Conservation (phyloP, 2,888 invertebrate species). For the Pristionchus maxplancki region DNA sequence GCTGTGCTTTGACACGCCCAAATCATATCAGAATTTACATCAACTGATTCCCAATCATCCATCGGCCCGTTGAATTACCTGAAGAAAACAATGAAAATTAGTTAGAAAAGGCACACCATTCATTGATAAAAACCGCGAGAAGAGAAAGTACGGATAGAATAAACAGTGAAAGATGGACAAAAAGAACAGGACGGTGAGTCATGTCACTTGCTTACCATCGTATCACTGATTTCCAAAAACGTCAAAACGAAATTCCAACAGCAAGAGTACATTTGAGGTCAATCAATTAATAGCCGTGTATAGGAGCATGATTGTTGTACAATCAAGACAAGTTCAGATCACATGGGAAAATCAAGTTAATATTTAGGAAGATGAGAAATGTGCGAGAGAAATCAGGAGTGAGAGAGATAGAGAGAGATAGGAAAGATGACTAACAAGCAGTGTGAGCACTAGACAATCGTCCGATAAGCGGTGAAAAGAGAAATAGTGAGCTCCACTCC, state of each 20-base stretch:
- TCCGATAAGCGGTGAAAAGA: conserved; percentile 20
- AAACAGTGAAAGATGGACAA: background rate
- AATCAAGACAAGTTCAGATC: no score
- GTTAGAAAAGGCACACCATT: background rate
- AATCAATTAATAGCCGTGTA: no score
- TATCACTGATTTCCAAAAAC: background rate
- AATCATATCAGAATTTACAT: background rate
- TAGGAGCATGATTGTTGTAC: no score
- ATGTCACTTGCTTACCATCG: background rate
- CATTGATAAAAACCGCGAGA: background rate
- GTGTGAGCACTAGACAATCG: conserved; percentile 8
- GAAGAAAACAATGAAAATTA: background rate
- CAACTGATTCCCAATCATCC: background rate
- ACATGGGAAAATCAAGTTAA: background rate
- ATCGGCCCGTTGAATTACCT: background rate
- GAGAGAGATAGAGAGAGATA: background rate
- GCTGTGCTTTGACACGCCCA: conserved; percentile 1
- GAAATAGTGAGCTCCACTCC: conserved; percentile 5
- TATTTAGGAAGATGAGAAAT: background rate
- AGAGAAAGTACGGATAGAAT: background rate
- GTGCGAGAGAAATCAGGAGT: background rate
- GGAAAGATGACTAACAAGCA: background rate
- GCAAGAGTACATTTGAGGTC: no score
- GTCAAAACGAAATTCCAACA: background rate
- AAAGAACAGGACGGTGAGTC: background rate